Conservation (phyloP, 2,888 invertebrate species). For the Bruchidius siliquastri region DNA sequence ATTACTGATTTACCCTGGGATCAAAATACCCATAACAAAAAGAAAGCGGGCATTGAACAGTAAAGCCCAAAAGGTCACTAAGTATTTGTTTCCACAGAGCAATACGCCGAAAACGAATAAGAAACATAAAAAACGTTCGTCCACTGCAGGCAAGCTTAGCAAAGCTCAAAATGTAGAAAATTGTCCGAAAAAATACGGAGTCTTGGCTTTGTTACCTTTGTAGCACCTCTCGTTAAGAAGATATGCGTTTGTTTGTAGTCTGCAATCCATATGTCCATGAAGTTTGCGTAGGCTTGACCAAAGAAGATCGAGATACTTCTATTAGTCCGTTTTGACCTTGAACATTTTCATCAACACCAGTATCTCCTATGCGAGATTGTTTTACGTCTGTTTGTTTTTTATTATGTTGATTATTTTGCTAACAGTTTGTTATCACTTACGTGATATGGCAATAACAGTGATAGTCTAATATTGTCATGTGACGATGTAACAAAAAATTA, state of each 20-base stretch:
- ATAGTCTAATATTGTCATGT: too few species aligned
- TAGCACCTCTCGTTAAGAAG: slow-evolving; percentile 7
- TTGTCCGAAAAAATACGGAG: slow-evolving; percentile 22
- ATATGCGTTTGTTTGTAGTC: background rate
- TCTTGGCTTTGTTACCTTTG: slow-evolving; percentile 23
- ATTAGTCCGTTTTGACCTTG: too few species aligned
- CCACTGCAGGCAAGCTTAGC: background rate
- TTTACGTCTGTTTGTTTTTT: too few species aligned
- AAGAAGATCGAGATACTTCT: slow-evolving; percentile 14
- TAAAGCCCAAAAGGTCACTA: slow-evolving; percentile 2
- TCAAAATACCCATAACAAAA: background rate
- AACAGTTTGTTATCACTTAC: too few species aligned
- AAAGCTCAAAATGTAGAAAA: slow-evolving; percentile 22
- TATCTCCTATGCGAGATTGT: too few species aligned
- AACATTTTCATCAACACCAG: too few species aligned
- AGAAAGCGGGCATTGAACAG: background rate
- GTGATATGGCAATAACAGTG: too few species aligned
- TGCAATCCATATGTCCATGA: slow-evolving; percentile 15
- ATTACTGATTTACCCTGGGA: background rate
- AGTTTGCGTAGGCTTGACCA: slow-evolving; percentile 26
- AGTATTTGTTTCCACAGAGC: slow-evolving; percentile 1
- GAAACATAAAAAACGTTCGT: background rate
- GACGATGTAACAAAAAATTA: too few species aligned
- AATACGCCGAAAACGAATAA: background rate
- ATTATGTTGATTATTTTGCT: too few species aligned